These are phyloP conservation scores for Silvanus unidentatus DNA, from an alignment of 2,888 invertebrate species.

Conservation along the genomic window DNA sequence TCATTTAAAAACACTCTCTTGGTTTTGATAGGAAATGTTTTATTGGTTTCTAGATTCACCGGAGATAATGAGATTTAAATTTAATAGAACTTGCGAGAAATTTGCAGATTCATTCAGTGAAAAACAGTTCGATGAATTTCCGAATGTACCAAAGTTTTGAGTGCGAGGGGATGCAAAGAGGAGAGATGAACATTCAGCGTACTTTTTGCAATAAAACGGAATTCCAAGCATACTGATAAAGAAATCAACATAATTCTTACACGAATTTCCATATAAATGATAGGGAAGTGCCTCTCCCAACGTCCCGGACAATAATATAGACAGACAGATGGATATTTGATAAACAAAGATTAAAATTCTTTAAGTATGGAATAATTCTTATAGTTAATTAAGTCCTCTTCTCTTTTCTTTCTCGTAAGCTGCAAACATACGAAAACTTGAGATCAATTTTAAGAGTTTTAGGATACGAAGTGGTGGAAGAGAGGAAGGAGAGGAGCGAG, in stretches of 20 bases:
- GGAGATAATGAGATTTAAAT: conserved; percentile 9
- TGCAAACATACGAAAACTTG: conserved; percentile 14
- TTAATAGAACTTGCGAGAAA: conserved; percentile 4
- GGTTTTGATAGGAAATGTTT: conserved; percentile 8
- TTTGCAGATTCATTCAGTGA: not conserved
- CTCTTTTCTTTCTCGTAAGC: no score
- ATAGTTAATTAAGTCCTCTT: conserved; percentile 16
- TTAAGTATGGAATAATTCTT: conserved; percentile 12
- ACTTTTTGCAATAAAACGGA: no score
- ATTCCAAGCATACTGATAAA: no score
- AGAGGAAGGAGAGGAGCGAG: no score
- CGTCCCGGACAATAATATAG: not conserved
- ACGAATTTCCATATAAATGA: no score
- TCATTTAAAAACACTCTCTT: conserved; percentile 6
- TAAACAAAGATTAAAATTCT: conserved; percentile 9
- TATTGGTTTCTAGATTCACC: conserved; percentile 7
- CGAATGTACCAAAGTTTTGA: not conserved
- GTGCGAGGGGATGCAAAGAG: no score
- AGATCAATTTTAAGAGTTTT: conserved; percentile 9
- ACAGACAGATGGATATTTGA: not conserved
- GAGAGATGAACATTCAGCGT: no score
- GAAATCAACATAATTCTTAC: no score
- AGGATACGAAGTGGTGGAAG: no score
- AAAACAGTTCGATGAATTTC: no score
- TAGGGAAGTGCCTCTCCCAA: no score